Percentiles rank a stretch among this genome's conserved stretches.
phyloP scores from a whole-genome alignment of 2,113 vertebrate genomes.

The Tachuris rubrigastra region DNA sequence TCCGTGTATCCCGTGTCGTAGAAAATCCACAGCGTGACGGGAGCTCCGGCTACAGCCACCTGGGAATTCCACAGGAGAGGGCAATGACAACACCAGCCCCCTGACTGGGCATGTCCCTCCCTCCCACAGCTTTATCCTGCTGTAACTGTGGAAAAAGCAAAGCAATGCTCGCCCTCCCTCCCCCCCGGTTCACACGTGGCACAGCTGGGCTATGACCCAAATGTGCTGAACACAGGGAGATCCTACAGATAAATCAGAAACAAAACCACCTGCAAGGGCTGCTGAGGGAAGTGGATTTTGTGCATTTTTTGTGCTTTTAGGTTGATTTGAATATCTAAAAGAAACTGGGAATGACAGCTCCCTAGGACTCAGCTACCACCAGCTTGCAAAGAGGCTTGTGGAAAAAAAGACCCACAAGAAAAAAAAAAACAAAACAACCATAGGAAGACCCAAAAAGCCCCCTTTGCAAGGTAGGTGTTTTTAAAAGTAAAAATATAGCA shows the following conservation, averaged over 20 bases:
- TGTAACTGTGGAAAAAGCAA: background rate
- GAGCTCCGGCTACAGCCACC: slow-evolving; percentile 82
- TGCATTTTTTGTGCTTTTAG: background rate
- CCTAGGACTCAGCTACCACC: background rate
- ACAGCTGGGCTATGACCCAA: background rate
- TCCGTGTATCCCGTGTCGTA: slow-evolving; percentile 85
- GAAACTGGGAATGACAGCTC: background rate
- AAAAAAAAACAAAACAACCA: background rate
- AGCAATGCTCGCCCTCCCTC: background rate
- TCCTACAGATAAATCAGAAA: background rate
- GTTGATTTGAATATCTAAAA: background rate
- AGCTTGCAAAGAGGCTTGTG: background rate
- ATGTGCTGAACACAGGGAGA: background rate
- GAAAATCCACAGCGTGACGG: slow-evolving; percentile 83
- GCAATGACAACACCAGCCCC: background rate
- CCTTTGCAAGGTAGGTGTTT: background rate
- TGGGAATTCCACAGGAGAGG: background rate
- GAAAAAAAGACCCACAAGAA: background rate
- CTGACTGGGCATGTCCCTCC: background rate
- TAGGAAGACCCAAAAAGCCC: background rate
- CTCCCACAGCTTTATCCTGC: background rate
- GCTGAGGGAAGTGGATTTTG: background rate
- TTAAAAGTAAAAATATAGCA: background rate
- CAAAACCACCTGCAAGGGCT: background rate
- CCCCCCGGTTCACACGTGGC: background rate